Evolutionary conservation across 2,888 invertebrate species (phyloP).

Genomic region (Nomada flava): DNA sequence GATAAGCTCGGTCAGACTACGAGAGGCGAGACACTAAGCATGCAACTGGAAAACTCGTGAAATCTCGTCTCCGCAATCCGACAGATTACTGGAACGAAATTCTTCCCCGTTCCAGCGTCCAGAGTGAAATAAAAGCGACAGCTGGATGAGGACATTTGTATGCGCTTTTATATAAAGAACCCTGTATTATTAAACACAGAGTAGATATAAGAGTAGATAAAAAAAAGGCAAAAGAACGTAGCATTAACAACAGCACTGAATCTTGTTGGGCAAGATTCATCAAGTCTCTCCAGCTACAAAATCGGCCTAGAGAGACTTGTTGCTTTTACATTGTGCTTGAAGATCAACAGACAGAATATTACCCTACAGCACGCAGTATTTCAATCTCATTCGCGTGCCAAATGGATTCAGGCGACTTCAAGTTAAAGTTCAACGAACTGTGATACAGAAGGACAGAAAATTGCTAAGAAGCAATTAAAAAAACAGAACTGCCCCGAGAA

Average conservation of each 20-base stretch:
- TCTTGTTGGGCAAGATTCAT: too few species aligned
- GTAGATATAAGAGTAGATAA: background rate
- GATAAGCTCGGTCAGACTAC: slow-evolving; percentile 25
- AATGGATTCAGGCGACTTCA: too few species aligned
- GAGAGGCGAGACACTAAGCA: slow-evolving; percentile 20
- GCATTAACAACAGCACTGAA: background rate
- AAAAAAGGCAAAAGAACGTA: background rate
- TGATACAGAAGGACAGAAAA: background rate
- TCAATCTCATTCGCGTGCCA: background rate
- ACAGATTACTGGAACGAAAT: slow-evolving; percentile 28
- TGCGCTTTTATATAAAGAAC: too few species aligned
- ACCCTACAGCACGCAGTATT: background rate
- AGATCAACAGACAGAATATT: background rate
- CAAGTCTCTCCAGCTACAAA: background rate
- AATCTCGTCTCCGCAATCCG: slow-evolving; percentile 39
- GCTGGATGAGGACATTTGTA: background rate
- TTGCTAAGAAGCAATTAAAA: background rate
- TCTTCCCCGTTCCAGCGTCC: background rate
- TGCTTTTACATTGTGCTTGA: background rate
- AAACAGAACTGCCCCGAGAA: too few species aligned
- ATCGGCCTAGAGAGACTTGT: slow-evolving; percentile 6
- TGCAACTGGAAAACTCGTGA: slow-evolving; percentile 42
- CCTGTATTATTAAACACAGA: background rate
- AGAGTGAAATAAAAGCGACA: background rate
- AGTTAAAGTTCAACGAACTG: background rate